Base-by-base conservation (phyloP, 2,113 vertebrate species). In the Myrmecophaga tridactyla region DNA sequence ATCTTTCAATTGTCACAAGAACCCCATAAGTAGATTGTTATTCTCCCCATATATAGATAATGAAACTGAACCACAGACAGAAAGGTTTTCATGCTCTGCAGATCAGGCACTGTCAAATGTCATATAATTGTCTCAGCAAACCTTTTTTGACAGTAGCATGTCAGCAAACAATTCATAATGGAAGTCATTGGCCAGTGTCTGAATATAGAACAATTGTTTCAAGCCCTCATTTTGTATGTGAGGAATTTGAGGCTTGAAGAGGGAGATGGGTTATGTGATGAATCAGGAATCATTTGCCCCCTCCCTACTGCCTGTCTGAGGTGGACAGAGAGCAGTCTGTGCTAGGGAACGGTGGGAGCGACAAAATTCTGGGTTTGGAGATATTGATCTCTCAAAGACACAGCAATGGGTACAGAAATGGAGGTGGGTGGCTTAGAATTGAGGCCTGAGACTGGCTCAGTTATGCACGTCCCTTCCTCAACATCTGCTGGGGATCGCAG, bases 371-470 rank as follows among this genome's bases (percentile, higher is more conserved):
- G 46, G 60, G 39, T 69, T 81, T 75, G 69, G 69, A 92, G 29
- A 89, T 67, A 15, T 60, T 60, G 72, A 82, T 93, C 63, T 34
- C 48, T 93, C 48, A 62, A 70, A 95, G 80, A 63, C 76, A 73
- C 23, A 94, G 53, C 90, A 96, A 75, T 83, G 29, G 63, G n/a
- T 43, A 65, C 89, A n/a, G 18, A 92, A 87, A 65, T 76, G 51
- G 51, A 89, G 72, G 48, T 39, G 12, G 41, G 43, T 58, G 14
- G 69, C 31, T 86, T 70, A 70, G n/a, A 88, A 72, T 77, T 8
- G 13, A 48, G 80, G 25, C 46, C 18, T 46, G 58, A 56, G 0
- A 41, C 72, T 80, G 78, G 29, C 29, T 69, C 20, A 41, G n/a
- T 88, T 89, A 62, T 78, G 84, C 80, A 81, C 75, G 70, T 82